Conservation (phyloP, 1,140 invertebrate species). For the Drosophila melanogaster region Release_6_plus_ISO1_MT NT_033779.5:17223001-17223500, state of each 20-base stretch:
- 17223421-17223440: slow-evolving; percentile 26
- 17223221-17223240: not conserved
- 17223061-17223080: slow-evolving; percentile 76
- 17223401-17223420: not conserved
- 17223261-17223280: too few relatives aligned
- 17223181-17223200: slow-evolving; percentile 32
- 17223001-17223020: slow-evolving; percentile 27
- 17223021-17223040: slow-evolving; percentile 43
- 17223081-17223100: slow-evolving; percentile 70
- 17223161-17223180: slow-evolving; percentile 52
- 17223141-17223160: slow-evolving; percentile 64
- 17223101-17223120: slow-evolving; percentile 67
- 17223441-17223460: slow-evolving; percentile 33
- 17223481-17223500: slow-evolving; percentile 24
- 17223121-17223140: slow-evolving; percentile 30
- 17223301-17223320: too few relatives aligned
- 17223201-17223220: slow-evolving; percentile 6
- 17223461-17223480: slow-evolving; percentile 78
- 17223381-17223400: not conserved
- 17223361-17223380: not conserved
- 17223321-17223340: too few relatives aligned
- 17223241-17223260: too few relatives aligned
- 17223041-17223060: slow-evolving; percentile 82
- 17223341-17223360: not conserved
- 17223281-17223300: too few relatives aligned